Conservation (phyloP, 2,888 invertebrate genomes). For the Harpalus rubripes region DNA sequence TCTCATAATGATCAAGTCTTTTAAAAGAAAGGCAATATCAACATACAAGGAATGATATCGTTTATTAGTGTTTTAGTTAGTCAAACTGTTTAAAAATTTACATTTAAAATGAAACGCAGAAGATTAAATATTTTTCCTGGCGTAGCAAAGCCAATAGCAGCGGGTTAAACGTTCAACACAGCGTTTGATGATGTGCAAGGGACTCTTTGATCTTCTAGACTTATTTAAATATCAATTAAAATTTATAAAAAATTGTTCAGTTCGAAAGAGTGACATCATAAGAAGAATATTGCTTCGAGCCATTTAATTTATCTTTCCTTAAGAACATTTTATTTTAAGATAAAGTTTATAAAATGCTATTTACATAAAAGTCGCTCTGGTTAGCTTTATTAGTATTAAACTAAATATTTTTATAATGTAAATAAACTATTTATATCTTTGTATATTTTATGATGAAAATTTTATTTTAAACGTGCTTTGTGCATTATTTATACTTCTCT, state of each 20-base stretch:
- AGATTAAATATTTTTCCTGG: constrained; percentile 54
- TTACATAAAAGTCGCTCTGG: constrained; percentile 54
- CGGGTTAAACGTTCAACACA: constrained; percentile 48
- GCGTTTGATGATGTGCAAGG: constrained; percentile 50
- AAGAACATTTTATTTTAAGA: constrained; percentile 20
- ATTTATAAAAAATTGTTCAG: constrained; percentile 54
- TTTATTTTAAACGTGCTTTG: too few relatives aligned
- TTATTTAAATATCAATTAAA: constrained; percentile 64
- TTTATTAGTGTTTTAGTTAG: constrained; percentile 50
- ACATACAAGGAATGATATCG: constrained; percentile 30
- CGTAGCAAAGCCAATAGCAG: constrained; percentile 37
- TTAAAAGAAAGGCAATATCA: constrained; percentile 9
- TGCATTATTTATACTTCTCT: too few relatives aligned
- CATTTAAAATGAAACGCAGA: constrained; percentile 58
- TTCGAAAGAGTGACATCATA: constrained; percentile 57
- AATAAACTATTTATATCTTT: neutral
- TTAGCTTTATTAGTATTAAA: neutral
- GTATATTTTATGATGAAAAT: neutral
- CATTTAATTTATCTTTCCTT: constrained; percentile 47
- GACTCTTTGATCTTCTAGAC: constrained; percentile 30
- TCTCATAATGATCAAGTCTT: constrained; percentile 26
- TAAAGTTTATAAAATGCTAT: constrained; percentile 54
- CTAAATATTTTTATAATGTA: neutral
- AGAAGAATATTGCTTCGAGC: constrained; percentile 42
- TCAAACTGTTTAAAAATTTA: constrained; percentile 60